Evolutionary conservation across 30 jellyfish, hydroid and myxozoan species (phyloP), one percentile per base, ranked within the genome.

Genomic region (Aurelia coerulea): DNA sequence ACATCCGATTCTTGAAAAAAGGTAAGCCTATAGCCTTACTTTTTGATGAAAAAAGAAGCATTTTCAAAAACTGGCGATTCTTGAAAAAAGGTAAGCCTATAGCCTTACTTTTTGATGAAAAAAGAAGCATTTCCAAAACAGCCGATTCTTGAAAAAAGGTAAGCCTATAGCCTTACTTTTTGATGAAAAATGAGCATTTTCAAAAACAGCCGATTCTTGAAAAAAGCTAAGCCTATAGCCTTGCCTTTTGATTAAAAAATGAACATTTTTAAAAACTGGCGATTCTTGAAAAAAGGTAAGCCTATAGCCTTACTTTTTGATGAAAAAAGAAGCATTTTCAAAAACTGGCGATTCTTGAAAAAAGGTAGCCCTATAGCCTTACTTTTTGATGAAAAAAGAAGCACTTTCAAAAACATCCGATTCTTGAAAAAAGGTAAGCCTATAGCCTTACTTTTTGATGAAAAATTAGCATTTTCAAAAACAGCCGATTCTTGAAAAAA

Each of bases 11-110:
- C 17, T 65, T 5, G 75, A 41, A 4, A 65, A 65, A 14, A 16
- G 14, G 75, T 19, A 65, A 65, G 39, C 39, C 75, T 65, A 65
- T 23, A 65, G 75, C 75, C 75, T 65, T 65, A 9, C 39, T 23
- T 14, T 1, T 14, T 4, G 32, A 4, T 65, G 0, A 31, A 29
- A 18, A 18, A 18, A 9, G 0, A 0, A 19, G 13, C 17, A 2
- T 62, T 23, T 23, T 68, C 31, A 1, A 68, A 60, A 68, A 32
- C 60, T 0, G 16, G 0, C 4, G 19, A 32, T 68, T 68, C 17
- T 23, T 5, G 33, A 4, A 68, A 68, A 68, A 68, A 23, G 17
- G 17, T 35, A 68, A 23, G 79, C 33, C 59, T 68, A 23, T 0
- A 68, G 60, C 60, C 33, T 23, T 23, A 10, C 17, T 23, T 68